Percentiles rank a stretch among this genome's conserved stretches.
Evolutionary conservation across 2,113 vertebrate species (phyloP).

Genomic region (Chelonoidis abingdonii): DNA sequence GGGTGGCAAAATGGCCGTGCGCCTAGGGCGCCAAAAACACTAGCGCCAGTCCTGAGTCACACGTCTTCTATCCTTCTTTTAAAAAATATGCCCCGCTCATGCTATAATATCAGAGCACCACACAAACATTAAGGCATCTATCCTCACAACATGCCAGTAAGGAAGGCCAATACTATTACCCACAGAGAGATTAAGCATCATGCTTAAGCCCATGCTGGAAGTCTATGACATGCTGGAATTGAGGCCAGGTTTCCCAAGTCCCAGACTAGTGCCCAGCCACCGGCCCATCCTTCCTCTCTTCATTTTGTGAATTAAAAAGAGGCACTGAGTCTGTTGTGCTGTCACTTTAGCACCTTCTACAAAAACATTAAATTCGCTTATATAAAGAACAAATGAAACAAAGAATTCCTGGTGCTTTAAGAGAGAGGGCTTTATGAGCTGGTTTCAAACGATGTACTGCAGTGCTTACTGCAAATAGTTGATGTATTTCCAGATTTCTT

Average conservation of each 20-base stretch:
- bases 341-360: not conserved
- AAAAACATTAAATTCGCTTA: not conserved
- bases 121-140: not conserved
- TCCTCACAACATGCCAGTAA: not conserved
- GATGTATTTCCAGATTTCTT: not conserved
- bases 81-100: not conserved
- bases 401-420: not conserved
- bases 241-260: fast-evolving
- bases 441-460: not conserved
- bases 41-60: too few species aligned
- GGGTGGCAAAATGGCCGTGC: too few species aligned
- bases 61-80: not conserved
- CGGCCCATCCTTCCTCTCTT: not conserved
- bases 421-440: not conserved
- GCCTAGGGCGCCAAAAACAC: too few species aligned
- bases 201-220: not conserved
- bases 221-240: too few species aligned
- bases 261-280: fast-evolving
- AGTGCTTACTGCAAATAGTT: not conserved
- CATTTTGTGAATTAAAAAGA: too few species aligned
- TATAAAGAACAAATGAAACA: not conserved
- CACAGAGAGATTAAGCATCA: not conserved
- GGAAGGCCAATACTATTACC: too few species aligned
- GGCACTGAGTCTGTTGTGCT: not conserved
- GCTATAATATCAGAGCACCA: not conserved